Evolutionary conservation across 2,888 invertebrate genomes (phyloP).

Genomic region (Fragum fragum): DNA sequence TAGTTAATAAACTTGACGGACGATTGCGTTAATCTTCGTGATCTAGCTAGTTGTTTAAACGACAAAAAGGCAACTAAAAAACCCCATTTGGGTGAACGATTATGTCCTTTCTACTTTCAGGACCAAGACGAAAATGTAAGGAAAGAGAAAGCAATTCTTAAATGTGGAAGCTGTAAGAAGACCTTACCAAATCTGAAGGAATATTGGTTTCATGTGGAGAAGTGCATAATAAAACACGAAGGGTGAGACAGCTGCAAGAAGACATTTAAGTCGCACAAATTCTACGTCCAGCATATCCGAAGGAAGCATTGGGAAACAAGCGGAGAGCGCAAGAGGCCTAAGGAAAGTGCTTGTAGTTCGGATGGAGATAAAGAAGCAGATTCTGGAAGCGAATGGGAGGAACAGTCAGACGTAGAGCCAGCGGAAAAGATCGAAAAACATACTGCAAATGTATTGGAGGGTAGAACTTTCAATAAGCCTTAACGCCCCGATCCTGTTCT

Average conservation of each 20-base stretch:
- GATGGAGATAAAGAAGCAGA: background rate
- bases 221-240: no score
- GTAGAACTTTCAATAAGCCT: conserved; percentile 5
- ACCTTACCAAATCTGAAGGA: background rate
- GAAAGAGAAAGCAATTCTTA: background rate
- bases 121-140: conserved; percentile 20
- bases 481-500: background rate
- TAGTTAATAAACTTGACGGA: no score
- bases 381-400: conserved; percentile 3
- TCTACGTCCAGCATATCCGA: conserved; percentile 21
- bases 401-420: background rate
- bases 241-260: conserved; percentile 24
- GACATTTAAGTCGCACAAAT: conserved; percentile 7
- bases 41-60: no score
- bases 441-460: background rate
- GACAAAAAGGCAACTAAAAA: background rate
- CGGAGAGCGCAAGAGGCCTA: background rate
- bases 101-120: conserved; percentile 23
- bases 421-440: background rate
- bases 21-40: no score
- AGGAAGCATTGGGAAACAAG: background rate
- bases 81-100: conserved; percentile 13
- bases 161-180: conserved; percentile 14
- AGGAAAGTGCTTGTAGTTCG: background rate
- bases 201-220: no score